Percentiles rank a stretch among this genome's conserved stretches.
phyloP scores from a whole-genome alignment of 2,888 invertebrate genomes.

The Acanthoscelides obtectus region DNA sequence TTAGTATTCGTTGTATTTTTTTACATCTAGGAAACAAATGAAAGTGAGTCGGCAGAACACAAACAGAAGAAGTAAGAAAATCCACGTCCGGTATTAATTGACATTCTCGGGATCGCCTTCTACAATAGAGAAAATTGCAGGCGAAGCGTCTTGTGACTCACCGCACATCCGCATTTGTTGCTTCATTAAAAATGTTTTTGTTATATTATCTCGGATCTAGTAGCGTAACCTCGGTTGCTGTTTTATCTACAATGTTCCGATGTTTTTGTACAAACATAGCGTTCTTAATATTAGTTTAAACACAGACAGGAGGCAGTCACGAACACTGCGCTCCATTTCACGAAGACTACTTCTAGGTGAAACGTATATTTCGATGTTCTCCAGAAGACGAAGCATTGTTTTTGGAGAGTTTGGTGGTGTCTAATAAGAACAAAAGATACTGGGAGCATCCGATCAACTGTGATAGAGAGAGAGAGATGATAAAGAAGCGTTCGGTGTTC shows the following conservation, averaged over 20 bases:
- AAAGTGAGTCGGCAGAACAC: background rate
- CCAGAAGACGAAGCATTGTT: too few species aligned
- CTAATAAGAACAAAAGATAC: too few species aligned
- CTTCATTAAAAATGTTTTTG: background rate
- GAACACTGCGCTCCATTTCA: too few species aligned
- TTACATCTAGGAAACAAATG: background rate
- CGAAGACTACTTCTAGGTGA: too few species aligned
- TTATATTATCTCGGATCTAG: background rate
- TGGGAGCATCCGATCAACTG: too few species aligned
- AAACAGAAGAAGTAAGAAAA: background rate
- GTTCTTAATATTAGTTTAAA: too few species aligned
- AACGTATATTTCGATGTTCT: too few species aligned
- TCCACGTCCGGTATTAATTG: background rate
- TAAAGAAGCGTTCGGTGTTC: too few species aligned
- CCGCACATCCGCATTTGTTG: background rate
- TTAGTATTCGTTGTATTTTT: background rate
- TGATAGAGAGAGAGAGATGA: too few species aligned
- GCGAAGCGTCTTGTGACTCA: background rate
- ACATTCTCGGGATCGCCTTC: background rate
- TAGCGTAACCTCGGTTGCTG: background rate
- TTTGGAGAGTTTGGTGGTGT: too few species aligned
- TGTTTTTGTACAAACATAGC: too few species aligned
- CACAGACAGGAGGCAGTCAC: too few species aligned
- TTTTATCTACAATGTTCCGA: background rate
- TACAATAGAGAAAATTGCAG: background rate